Evolutionary conservation across 2,113 vertebrate genomes (phyloP).

Genomic region (Hypomesus transpacificus): DNA sequence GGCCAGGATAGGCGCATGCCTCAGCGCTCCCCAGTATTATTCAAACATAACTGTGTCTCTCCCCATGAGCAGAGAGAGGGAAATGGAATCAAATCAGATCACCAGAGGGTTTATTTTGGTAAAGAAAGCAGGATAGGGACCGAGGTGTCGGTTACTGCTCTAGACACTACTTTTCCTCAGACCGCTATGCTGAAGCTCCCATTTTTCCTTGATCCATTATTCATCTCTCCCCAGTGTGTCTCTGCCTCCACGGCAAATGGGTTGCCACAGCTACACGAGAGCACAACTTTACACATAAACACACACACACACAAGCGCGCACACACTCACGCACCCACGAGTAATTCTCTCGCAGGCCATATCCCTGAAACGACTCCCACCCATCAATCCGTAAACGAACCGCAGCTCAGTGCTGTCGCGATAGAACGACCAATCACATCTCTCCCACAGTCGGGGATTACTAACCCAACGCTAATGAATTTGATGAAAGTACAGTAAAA

Average conservation of each 20-base stretch:
- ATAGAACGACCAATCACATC: slow-evolving; percentile 20
- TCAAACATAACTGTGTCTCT: slow-evolving; percentile 55
- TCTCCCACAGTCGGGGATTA: slow-evolving; percentile 1
- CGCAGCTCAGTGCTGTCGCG: slow-evolving; percentile 14
- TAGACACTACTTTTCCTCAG: slow-evolving; percentile 50
- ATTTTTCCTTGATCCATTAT: slow-evolving; percentile 72
- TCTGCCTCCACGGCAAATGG: slow-evolving; percentile 59
- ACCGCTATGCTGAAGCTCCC: slow-evolving; percentile 54
- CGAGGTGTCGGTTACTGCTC: slow-evolving; percentile 50
- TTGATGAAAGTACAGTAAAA: slow-evolving; percentile 39
- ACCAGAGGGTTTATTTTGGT: slow-evolving; percentile 59
- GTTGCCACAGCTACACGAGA: slow-evolving; percentile 53
- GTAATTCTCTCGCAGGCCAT: background rate
- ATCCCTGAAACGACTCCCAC: slow-evolving; percentile 5
- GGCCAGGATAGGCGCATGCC: slow-evolving; percentile 39
- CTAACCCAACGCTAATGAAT: slow-evolving; percentile 29
- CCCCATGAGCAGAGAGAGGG: slow-evolving; percentile 46
- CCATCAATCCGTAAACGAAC: background rate
- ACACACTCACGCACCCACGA: background rate
- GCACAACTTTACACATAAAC: slow-evolving; percentile 21
- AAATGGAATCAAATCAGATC: slow-evolving; percentile 57
- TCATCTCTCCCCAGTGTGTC: slow-evolving; percentile 59
- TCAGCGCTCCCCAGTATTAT: slow-evolving; percentile 43
- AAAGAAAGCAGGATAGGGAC: slow-evolving; percentile 51
- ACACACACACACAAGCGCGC: background rate